Evolutionary conservation across 2,888 invertebrate genomes (phyloP).

Genomic region (Pantelozetes paolii): DNA sequence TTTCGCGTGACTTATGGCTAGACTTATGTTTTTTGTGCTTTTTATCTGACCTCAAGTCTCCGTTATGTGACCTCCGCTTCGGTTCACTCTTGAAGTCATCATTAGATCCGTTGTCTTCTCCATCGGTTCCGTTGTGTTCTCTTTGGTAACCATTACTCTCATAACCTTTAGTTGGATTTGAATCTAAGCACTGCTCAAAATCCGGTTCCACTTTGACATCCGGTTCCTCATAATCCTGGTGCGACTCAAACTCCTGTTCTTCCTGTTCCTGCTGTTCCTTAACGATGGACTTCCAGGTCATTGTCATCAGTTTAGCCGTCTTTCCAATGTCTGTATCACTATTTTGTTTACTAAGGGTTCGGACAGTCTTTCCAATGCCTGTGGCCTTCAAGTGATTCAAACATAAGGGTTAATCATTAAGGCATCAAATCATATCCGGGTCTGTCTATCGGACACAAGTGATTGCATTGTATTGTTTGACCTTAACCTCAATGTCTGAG

Average conservation of each 20-base stretch:
- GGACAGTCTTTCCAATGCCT: slow-evolving; percentile 39
- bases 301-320: slow-evolving; percentile 37
- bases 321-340: slow-evolving; percentile 36
- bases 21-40: slow-evolving; percentile 29
- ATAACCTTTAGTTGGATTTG: background rate
- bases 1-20: slow-evolving; percentile 20
- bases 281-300: slow-evolving; percentile 36
- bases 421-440: background rate
- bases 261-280: slow-evolving; percentile 35
- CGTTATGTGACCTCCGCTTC: background rate
- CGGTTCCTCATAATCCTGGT: background rate
- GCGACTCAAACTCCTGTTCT: background rate
- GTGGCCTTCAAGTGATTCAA: slow-evolving; percentile 19
- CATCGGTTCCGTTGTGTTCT: background rate
- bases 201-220: slow-evolving; percentile 5
- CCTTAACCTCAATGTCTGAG: background rate
- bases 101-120: background rate
- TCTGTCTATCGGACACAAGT: background rate
- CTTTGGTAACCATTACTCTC: background rate
- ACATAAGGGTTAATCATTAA: background rate
- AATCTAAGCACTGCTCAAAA: background rate
- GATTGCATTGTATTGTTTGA: background rate
- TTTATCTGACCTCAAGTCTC: background rate
- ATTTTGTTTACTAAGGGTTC: slow-evolving; percentile 34
- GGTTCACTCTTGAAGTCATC: background rate